Evolutionary conservation across 1,140 invertebrate species (phyloP).

Genomic region (Onthophagus taurus): DNA sequence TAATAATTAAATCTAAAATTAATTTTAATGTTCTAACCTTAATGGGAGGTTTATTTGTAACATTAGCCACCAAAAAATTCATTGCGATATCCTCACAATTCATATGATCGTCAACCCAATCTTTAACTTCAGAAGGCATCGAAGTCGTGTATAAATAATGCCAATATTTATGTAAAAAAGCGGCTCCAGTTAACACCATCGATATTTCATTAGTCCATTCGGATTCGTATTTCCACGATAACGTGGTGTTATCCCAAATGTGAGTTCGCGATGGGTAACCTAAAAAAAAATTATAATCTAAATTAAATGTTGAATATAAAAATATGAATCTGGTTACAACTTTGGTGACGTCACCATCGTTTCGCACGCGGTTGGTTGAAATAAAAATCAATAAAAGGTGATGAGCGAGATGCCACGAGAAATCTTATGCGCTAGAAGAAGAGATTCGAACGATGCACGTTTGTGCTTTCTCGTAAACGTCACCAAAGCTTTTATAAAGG

Average conservation of each 20-base stretch:
- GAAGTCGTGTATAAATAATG: conserved; percentile 78
- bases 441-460: too few relatives aligned
- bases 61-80: conserved; percentile 86
- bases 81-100: conserved; percentile 94
- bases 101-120: conserved; percentile 85
- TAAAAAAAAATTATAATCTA: conserved; percentile 5
- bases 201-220: conserved; percentile 93
- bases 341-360: too few relatives aligned
- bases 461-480: background rate
- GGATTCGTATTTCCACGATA: conserved; percentile 82
- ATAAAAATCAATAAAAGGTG: too few relatives aligned
- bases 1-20: conserved; percentile 8
- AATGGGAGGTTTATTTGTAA: conserved; percentile 88
- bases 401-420: too few relatives aligned
- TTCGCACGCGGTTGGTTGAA: too few relatives aligned
- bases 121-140: conserved; percentile 59
- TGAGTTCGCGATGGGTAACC: conserved; percentile 85
- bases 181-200: conserved; percentile 88
- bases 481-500: too few relatives aligned
- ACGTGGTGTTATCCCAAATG: conserved; percentile 77
- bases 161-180: conserved; percentile 90
- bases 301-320: too few relatives aligned
- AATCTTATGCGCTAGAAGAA: too few relatives aligned
- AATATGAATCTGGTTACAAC: background rate
- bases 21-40: conserved; percentile 51